These are phyloP conservation scores for Polymixis flavicincta DNA, from an alignment of 2,888 invertebrate genomes.

Conservation along the genomic window DNA sequence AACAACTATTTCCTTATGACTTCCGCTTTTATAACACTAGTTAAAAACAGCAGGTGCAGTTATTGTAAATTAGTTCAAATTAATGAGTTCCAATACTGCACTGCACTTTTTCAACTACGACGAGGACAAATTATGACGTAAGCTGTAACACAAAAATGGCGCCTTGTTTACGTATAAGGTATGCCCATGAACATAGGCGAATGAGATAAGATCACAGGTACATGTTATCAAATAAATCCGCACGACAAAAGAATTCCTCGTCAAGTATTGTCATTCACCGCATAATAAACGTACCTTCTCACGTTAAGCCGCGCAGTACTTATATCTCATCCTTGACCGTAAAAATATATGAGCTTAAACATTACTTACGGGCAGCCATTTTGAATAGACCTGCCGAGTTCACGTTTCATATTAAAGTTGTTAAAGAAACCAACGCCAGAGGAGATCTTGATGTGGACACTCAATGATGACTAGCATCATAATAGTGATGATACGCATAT, in stretches of 20 bases:
- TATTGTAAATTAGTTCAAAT: constrained; percentile 44
- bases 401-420: constrained; percentile 40
- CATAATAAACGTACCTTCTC: constrained; percentile 72
- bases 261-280: constrained; percentile 69
- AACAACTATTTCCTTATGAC: constrained; percentile 55
- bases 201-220: constrained; percentile 50
- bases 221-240: constrained; percentile 61
- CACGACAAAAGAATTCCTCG: constrained; percentile 71
- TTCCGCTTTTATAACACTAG: constrained; percentile 45
- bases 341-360: constrained; percentile 71
- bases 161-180: constrained; percentile 29
- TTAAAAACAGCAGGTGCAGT: constrained; percentile 33
- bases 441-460: constrained; percentile 61
- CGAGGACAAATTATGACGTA: constrained; percentile 43
- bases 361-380: constrained; percentile 59
- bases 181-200: constrained; percentile 53
- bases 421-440: constrained; percentile 42
- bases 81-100: constrained; percentile 13
- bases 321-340: constrained; percentile 83
- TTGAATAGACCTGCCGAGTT: constrained; percentile 59
- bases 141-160: constrained; percentile 8
- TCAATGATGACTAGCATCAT: constrained; percentile 70
- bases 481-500: constrained; percentile 67
- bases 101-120: constrained; percentile 11
- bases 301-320: constrained; percentile 67